A percentile compares a stretch with the other conserved stretches of the same genome.
Evolutionary conservation across 1,140 invertebrate species (phyloP).

Genomic region (Drosophila melanogaster): DNA sequence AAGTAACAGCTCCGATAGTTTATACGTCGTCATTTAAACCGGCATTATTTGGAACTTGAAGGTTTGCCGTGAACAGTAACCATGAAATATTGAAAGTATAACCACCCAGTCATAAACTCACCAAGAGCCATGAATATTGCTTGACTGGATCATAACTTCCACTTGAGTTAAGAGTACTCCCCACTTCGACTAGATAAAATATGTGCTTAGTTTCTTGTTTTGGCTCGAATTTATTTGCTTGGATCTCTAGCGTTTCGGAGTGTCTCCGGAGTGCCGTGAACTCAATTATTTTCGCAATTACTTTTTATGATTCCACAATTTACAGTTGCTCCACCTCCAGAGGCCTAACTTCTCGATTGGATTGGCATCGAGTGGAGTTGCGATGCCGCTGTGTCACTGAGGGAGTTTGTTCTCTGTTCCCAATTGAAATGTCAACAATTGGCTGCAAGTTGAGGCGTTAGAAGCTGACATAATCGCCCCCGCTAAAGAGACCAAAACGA

Average conservation of each 20-base stretch:
- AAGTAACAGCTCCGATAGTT: too few relatives aligned
- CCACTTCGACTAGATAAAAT: slow-evolving; percentile 12
- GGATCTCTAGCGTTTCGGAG: slow-evolving; percentile 20
- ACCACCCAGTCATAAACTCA: background rate
- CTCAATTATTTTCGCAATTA: slow-evolving; percentile 82
- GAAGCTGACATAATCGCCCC: slow-evolving; percentile 69
- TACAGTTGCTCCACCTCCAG: slow-evolving; percentile 44
- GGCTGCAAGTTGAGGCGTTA: slow-evolving; percentile 35
- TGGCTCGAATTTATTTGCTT: slow-evolving; percentile 53
- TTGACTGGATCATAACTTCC: background rate
- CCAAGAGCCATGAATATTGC: background rate
- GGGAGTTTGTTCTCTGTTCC: slow-evolving; percentile 41
- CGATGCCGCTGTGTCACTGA: slow-evolving; percentile 38
- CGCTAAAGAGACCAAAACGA: slow-evolving; percentile 1
- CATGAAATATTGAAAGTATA: background rate
- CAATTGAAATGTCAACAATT: slow-evolving; percentile 77
- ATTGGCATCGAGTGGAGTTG: slow-evolving; percentile 14
- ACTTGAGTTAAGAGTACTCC: slow-evolving; percentile 6
- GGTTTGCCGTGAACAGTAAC: background rate
- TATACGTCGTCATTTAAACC: background rate
- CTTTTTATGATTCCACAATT: slow-evolving; percentile 63
- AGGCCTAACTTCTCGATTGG: slow-evolving; percentile 32
- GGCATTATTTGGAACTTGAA: background rate
- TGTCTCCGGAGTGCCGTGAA: slow-evolving; percentile 72
- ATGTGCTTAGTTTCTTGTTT: slow-evolving; percentile 38